These are phyloP conservation scores for Synanceia verrucosa DNA, from an alignment of 2,797 vertebrate genomes.

Conservation along the genomic window DNA sequence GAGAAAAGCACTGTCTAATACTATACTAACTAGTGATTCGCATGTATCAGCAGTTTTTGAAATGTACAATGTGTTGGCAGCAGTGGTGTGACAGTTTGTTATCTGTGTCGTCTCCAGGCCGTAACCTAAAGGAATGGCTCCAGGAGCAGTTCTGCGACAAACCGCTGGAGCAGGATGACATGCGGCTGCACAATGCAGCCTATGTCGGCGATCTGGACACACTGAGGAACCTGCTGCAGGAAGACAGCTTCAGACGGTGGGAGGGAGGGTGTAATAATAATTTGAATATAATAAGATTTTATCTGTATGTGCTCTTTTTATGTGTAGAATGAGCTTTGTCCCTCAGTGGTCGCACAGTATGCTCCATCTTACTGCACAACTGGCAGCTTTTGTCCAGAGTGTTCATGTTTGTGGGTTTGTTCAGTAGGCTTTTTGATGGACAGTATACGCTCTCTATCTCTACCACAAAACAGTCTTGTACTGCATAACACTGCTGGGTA, in stretches of 20 bases:
- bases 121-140: slow-evolving; percentile 94
- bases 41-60: background rate
- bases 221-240: slow-evolving; percentile 86
- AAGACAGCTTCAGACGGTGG: slow-evolving; percentile 90
- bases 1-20: background rate
- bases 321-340: background rate
- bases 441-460: background rate
- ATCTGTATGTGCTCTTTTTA: background rate
- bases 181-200: slow-evolving; percentile 91
- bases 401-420: slow-evolving; percentile 12
- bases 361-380: background rate
- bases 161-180: slow-evolving; percentile 90
- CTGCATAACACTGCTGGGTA: background rate
- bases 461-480: background rate
- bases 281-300: background rate
- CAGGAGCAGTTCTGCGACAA: slow-evolving; percentile 94
- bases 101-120: slow-evolving; percentile 79
- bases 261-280: slow-evolving; percentile 2
- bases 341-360: background rate
- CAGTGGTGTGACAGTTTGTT: background rate
- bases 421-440: background rate
- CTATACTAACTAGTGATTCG: too few relatives aligned
- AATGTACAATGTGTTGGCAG: background rate
- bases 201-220: slow-evolving; percentile 93
- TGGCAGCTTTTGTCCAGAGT: background rate